Base-by-base conservation (phyloP, 2,888 invertebrate species). In the Congeria kusceri region DNA sequence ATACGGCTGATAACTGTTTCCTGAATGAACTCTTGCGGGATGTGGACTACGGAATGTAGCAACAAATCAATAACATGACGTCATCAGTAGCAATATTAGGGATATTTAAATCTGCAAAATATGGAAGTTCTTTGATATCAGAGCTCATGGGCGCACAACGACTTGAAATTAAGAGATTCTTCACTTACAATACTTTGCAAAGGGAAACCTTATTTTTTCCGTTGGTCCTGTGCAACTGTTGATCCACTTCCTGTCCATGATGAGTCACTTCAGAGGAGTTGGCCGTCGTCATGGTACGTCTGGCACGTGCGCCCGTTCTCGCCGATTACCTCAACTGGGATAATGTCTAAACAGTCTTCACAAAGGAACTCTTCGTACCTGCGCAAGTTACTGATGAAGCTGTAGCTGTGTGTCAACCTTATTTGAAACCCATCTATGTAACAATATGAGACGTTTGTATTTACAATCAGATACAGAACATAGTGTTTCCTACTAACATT, bases 401-500 rank as follows among this genome's bases (percentile, higher is more conserved):
- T 11, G 62, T 62, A 20, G 25, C 56, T 15, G 56, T 11, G 32
- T 66, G n/a, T 66, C 53, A 56, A 57, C 15, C 11, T 3, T 15
- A 0, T 2, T 5, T 9, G n/a, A 7, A 1, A 15, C n/a, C 65
- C 68, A 68, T 29, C 29, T 69, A 69, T 73, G 68, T 29, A 69
- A 61, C 20, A 78, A 47, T 20, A 44, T 23, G 59, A 69, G 49
- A 32, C 69, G 73, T 46, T 72, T 69, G 29, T 4, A 1, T 28
- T 65, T 61, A 78, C 64, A 78, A 27, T 71, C 71, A 15, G 62
- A 39, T 15, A 69, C 68, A 39, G 64, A 57, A 57, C 72, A 72
- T 23, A 44, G 23, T 28, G 47, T 59, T 53, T 72, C 46, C 72
- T 72, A 64, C 73, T 73, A 57, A 46, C 2, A 15, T 39, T 64